A percentile compares a stretch with the other conserved stretches of the same genome.
Conservation (phyloP, 2,113 vertebrate species). For the Eolophus roseicapilla region DNA sequence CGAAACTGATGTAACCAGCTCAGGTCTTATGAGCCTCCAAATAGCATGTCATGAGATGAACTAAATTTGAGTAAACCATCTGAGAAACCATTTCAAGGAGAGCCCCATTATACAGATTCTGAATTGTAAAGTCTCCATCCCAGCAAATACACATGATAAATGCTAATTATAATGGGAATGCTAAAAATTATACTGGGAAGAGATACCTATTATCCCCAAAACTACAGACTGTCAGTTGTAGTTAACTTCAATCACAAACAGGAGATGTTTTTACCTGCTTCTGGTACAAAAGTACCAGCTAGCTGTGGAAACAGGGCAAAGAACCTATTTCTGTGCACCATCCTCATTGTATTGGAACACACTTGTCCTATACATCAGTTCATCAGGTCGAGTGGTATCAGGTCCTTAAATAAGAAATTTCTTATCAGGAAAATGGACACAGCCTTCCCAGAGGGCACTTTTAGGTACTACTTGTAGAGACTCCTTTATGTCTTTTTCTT, state of each 20-base stretch:
- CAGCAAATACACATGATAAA: neutral
- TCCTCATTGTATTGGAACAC: neutral
- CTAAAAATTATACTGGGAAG: neutral
- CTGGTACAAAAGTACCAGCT: neutral
- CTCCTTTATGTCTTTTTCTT: neutral
- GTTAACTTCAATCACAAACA: neutral
- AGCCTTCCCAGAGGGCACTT: neutral
- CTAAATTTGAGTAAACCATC: neutral
- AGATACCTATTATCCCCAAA: neutral
- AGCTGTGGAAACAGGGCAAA: neutral
- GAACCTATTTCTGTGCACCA: neutral
- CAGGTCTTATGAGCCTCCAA: neutral
- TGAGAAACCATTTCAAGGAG: neutral
- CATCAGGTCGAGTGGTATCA: neutral
- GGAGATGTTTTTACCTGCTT: neutral
- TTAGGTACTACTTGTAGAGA: neutral
- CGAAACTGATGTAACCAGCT: neutral
- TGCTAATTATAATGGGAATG: neutral
- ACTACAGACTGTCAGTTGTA: neutral
- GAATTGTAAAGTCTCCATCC: neutral
- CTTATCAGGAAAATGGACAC: neutral
- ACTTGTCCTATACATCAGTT: neutral
- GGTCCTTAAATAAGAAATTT: neutral
- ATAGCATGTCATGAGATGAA: neutral
- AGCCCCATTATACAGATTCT: neutral